phyloP scores from a whole-genome alignment of 2,888 invertebrate genomes.

The Graphium colonna region DNA sequence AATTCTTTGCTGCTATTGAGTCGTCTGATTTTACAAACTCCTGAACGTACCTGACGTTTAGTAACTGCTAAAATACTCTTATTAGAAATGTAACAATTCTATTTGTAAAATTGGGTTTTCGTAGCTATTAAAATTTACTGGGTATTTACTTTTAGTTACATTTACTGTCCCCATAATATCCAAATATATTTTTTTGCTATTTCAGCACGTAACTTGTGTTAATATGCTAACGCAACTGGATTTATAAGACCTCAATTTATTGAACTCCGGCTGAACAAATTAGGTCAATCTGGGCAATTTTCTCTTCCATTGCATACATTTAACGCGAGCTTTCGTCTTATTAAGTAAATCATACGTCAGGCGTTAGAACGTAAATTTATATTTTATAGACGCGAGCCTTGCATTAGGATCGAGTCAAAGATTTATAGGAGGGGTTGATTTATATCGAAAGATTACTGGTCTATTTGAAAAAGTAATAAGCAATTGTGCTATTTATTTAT shows the following conservation, averaged over 20 bases:
- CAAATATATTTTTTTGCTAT: neutral
- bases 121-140: neutral
- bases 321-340: neutral
- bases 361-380: neutral
- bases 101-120: neutral
- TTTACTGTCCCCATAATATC: neutral
- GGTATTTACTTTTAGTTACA: neutral
- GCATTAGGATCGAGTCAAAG: conserved; percentile 6
- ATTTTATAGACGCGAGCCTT: conserved; percentile 2
- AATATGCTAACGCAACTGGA: neutral
- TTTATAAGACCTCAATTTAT: neutral
- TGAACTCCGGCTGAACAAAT: neutral
- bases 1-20: too few species aligned
- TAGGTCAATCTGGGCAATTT: neutral
- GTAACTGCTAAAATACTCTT: too few species aligned
- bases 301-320: neutral
- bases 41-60: too few species aligned
- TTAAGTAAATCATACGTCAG: neutral
- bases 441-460: conserved; percentile 21
- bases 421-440: neutral
- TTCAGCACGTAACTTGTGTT: neutral
- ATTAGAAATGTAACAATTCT: neutral
- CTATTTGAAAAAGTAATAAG: too few species aligned
- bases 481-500: too few species aligned
- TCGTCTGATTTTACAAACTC: too few species aligned